Conservation (phyloP, 1,140 invertebrate species). For the Gryon sp. region DNA sequence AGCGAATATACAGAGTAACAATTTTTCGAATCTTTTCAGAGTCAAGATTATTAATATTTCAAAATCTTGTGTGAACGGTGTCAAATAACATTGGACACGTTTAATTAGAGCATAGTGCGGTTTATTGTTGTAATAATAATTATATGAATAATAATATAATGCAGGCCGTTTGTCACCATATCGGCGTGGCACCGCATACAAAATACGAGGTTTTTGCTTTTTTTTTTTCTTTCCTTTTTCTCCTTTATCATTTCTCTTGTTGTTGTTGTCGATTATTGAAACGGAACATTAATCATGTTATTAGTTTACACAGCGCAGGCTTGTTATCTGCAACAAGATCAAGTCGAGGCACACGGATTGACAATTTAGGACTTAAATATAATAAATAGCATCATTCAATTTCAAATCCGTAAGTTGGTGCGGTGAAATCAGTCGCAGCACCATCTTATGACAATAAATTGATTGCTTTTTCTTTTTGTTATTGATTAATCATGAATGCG, state of each 20-base stretch:
- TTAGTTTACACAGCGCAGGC: slow-evolving; percentile 44
- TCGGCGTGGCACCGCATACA: slow-evolving; percentile 66
- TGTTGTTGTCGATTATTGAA: slow-evolving; percentile 65
- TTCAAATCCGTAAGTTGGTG: too few relatives aligned
- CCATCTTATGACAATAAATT: too few relatives aligned
- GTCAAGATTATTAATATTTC: slow-evolving; percentile 21
- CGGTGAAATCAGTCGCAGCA: too few relatives aligned
- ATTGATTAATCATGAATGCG: slow-evolving; percentile 17
- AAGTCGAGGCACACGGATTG: slow-evolving; percentile 42
- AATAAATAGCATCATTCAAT: too few relatives aligned
- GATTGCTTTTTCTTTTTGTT: too few relatives aligned
- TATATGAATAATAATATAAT: slow-evolving; percentile 72
- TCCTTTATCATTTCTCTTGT: neutral
- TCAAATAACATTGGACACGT: slow-evolving; percentile 60
- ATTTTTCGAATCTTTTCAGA: neutral
- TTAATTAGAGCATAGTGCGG: slow-evolving; percentile 73
- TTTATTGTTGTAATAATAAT: slow-evolving; percentile 74
- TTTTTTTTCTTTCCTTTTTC: too few relatives aligned
- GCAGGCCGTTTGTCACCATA: slow-evolving; percentile 46
- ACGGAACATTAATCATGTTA: slow-evolving; percentile 69
- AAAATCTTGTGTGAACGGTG: neutral
- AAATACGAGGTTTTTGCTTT: slow-evolving; percentile 70
- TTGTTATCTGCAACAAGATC: slow-evolving; percentile 55
- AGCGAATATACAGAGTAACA: too few relatives aligned
- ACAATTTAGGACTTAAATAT: too few relatives aligned